Evolutionary conservation across 2,888 invertebrate species (phyloP), one percentile per base, ranked within the genome.

Genomic region (Xylota segnis): DNA sequence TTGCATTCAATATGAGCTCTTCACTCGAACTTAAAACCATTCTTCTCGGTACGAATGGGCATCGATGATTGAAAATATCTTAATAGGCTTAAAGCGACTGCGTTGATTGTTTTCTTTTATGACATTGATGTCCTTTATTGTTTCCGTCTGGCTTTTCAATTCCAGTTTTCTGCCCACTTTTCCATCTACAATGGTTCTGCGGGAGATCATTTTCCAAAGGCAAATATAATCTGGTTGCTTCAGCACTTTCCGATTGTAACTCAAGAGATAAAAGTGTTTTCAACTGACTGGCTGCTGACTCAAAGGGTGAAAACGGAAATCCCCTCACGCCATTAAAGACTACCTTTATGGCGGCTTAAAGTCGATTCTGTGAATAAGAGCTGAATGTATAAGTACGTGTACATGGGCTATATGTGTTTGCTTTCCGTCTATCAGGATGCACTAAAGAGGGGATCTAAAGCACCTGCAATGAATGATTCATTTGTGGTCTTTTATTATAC

Each of bases 51-150:
- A 77, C 65, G 54, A 59, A 3, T 23, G 65, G 37, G 54, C 32
- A 63, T 59, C 65, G 45, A 74, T 68, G 78, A 72, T 78, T 83
- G 78, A 37, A 78, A 78, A 74, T 72, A 68, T 78, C 56, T 63
- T 78, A 83, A 78, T 63, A 56, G 78, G 74, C 72, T 83, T 78
- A 61, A 61, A 54, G 66, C 50, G 56, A 37, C 68, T 56, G 61
- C 50, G 14, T 14, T 43, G n/a, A 71, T 77, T 77, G 71, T 59
- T 16, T 45, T 45, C 54, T 68, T 68, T 59, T 23, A 68, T 59
- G 66, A 75, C 61, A 61, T 66, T 75, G 70, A 47, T 37, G 58
- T 43, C 45, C 54, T 66, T 52, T 68, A 78, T 74, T 74, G 61
- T 56, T 71, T 77, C 50, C 45, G 34, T 71, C 58, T 77, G 43